Percentiles rank a stretch among this genome's conserved stretches.
These are phyloP conservation scores for Zaprionus tsacasi DNA, from an alignment of 1,140 invertebrate genomes.

Conservation along the genomic window DNA sequence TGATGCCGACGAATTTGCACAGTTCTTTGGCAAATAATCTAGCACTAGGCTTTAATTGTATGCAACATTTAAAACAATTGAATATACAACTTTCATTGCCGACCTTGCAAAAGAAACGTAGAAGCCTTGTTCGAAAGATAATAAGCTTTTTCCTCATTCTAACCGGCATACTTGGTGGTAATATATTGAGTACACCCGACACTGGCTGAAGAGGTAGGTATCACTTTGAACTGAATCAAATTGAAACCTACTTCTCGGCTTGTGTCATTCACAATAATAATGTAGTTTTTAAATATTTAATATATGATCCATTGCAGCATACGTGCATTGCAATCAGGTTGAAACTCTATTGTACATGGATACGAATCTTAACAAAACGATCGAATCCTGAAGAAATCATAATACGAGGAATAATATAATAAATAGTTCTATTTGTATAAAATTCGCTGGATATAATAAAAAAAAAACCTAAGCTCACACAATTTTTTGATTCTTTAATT, in stretches of 20 bases:
- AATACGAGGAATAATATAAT: too few relatives aligned
- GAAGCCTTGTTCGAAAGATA: not conserved
- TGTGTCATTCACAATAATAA: too few relatives aligned
- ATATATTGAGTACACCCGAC: not conserved
- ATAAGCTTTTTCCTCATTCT: not conserved
- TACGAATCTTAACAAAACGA: conserved; percentile 11
- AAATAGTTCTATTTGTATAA: too few relatives aligned
- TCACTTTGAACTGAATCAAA: too few relatives aligned
- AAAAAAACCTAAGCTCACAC: too few relatives aligned
- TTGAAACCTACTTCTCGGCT: too few relatives aligned
- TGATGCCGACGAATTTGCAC: conserved; percentile 3
- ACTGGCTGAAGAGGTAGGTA: too few relatives aligned
- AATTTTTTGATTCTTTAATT: too few relatives aligned
- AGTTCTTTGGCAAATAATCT: not conserved
- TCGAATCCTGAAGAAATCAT: not conserved
- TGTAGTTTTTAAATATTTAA: not conserved
- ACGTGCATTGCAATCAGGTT: conserved; percentile 5
- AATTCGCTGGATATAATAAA: too few relatives aligned
- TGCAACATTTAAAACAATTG: conserved; percentile 5
- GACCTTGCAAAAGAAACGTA: not conserved
- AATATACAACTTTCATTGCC: not conserved
- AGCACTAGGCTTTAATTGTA: not conserved
- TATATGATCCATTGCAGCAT: conserved; percentile 2
- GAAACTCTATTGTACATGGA: conserved; percentile 8
- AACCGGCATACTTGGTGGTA: conserved; percentile 9